phyloP scores from a whole-genome alignment of 1,140 invertebrate genomes.

The Lanistes nyassanus region DNA sequence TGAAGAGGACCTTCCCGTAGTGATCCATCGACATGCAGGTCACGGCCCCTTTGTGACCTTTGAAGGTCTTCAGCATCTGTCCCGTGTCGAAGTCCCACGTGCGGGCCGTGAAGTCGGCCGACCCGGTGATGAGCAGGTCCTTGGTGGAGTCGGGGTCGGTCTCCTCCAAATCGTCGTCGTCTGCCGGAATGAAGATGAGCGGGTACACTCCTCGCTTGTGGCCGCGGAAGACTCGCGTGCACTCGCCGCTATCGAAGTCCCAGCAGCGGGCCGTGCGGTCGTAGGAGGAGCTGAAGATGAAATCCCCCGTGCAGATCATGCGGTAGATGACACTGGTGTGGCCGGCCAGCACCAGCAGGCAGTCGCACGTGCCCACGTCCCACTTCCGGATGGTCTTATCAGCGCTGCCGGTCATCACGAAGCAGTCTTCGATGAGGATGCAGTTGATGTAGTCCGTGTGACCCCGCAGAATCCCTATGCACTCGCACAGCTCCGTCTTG shows the following conservation, averaged over 20 bases:
- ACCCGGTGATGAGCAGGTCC: slow-evolving; percentile 69
- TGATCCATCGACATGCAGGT: slow-evolving; percentile 69
- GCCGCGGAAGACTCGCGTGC: slow-evolving; percentile 66
- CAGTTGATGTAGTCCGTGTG: slow-evolving; percentile 71
- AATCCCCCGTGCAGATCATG: slow-evolving; percentile 70
- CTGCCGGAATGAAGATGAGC: slow-evolving; percentile 69
- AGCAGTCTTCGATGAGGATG: slow-evolving; percentile 69
- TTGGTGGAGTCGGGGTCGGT: slow-evolving; percentile 58
- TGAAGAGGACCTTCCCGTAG: slow-evolving; percentile 66
- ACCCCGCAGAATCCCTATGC: slow-evolving; percentile 69
- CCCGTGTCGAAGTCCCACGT: slow-evolving; percentile 70
- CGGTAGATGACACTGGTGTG: slow-evolving; percentile 70
- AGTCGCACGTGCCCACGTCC: slow-evolving; percentile 70
- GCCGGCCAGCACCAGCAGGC: slow-evolving; percentile 67
- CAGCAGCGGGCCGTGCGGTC: slow-evolving; percentile 71
- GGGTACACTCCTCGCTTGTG: slow-evolving; percentile 71
- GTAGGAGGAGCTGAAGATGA: slow-evolving; percentile 71
- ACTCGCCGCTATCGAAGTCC: slow-evolving; percentile 69
- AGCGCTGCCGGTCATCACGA: slow-evolving; percentile 70
- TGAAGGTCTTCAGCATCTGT: slow-evolving; percentile 66
- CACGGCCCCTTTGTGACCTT: slow-evolving; percentile 68
- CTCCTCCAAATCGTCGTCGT: slow-evolving; percentile 57
- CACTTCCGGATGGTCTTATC: slow-evolving; percentile 72
- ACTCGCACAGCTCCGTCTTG: slow-evolving; percentile 69
- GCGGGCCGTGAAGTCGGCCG: slow-evolving; percentile 68